Percentiles rank a stretch among this genome's conserved stretches.
phyloP scores from a whole-genome alignment of 2,797 vertebrate genomes.

The Fistularia commersonii region DNA sequence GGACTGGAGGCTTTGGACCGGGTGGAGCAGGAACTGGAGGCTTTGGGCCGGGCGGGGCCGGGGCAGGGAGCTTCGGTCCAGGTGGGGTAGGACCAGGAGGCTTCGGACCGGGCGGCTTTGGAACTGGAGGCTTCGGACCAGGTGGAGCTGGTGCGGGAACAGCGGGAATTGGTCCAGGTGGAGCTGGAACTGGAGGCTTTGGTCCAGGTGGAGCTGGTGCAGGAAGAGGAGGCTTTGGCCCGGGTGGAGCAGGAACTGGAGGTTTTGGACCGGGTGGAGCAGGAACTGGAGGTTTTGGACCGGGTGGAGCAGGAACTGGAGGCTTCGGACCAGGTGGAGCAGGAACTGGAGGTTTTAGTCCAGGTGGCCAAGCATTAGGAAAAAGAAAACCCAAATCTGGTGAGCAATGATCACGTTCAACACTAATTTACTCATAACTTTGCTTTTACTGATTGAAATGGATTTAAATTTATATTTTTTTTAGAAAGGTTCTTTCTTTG shows the following conservation, averaged over 20 bases:
- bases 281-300: constrained; percentile 26
- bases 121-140: constrained; percentile 21
- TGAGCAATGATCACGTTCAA: constrained; percentile 12
- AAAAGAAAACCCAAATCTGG: constrained; percentile 61
- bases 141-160: constrained; percentile 7
- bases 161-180: constrained; percentile 22
- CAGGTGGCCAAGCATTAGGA: constrained; percentile 39
- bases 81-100: constrained; percentile 26
- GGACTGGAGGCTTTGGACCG: constrained; percentile 23
- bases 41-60: constrained; percentile 26
- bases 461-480: too few species aligned
- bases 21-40: constrained; percentile 19
- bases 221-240: constrained; percentile 21
- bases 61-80: constrained; percentile 12
- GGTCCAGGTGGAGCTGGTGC: constrained; percentile 18
- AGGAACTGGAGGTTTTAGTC: constrained; percentile 25
- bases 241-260: constrained; percentile 4
- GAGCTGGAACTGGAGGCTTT: constrained; percentile 20
- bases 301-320: constrained; percentile 21
- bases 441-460: too few species aligned
- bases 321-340: constrained; percentile 16
- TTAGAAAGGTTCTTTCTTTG: too few species aligned
- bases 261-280: constrained; percentile 16
- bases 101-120: constrained; percentile 25
- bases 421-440: not conserved